These are phyloP conservation scores for Drosophila affinis DNA, from an alignment of 2,888 invertebrate species.

Conservation along the genomic window DNA sequence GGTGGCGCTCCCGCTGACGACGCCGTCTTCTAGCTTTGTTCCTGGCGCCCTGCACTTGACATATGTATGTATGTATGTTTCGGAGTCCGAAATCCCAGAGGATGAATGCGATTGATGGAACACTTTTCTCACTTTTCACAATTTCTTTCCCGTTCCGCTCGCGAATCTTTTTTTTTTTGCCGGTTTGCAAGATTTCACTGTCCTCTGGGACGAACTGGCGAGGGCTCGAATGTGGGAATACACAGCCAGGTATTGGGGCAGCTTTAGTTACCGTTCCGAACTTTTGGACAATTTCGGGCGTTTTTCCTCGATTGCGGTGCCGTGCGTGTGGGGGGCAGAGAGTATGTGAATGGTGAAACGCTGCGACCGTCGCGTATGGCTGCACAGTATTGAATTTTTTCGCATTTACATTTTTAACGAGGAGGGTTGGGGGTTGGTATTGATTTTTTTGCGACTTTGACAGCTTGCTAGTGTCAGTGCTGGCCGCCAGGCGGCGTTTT, in stretches of 20 bases:
- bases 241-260: background rate
- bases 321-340: slow-evolving; percentile 32
- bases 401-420: slow-evolving; percentile 81
- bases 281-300: slow-evolving; percentile 31
- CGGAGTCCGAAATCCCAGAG: background rate
- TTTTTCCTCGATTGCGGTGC: slow-evolving; percentile 24
- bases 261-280: slow-evolving; percentile 9
- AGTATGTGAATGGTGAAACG: slow-evolving; percentile 50
- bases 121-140: slow-evolving; percentile 49
- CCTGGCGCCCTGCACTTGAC: slow-evolving; percentile 64
- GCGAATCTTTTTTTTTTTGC: slow-evolving; percentile 44
- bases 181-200: slow-evolving; percentile 50
- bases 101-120: slow-evolving; percentile 9
- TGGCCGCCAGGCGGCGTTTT: slow-evolving; percentile 56
- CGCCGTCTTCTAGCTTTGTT: slow-evolving; percentile 41
- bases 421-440: slow-evolving; percentile 80
- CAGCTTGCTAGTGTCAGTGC: slow-evolving; percentile 24
- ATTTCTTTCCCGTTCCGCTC: slow-evolving; percentile 20
- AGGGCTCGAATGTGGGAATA: background rate
- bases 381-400: slow-evolving; percentile 82
- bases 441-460: slow-evolving; percentile 81
- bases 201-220: slow-evolving; percentile 1
- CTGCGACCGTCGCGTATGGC: slow-evolving; percentile 76
- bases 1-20: slow-evolving; percentile 10
- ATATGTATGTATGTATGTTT: slow-evolving; percentile 49